Conservation (phyloP, 2,113 vertebrate genomes). For the Gobiocypris rarus region DNA sequence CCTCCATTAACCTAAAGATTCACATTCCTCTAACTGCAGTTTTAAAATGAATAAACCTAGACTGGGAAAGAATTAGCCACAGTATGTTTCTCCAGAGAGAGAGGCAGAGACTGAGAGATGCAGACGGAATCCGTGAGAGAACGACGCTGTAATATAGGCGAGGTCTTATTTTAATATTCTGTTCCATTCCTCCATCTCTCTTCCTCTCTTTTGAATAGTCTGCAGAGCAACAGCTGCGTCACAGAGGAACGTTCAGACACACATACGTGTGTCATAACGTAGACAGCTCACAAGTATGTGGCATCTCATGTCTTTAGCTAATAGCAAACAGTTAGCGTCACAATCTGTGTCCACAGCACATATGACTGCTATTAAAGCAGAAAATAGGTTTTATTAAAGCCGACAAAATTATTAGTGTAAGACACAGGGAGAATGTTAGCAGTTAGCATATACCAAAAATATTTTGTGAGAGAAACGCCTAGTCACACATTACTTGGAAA, state of each 20-base stretch:
- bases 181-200: slow-evolving; percentile 27
- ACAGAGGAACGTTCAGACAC: slow-evolving; percentile 12
- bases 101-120: neutral
- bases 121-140: neutral
- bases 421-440: neutral
- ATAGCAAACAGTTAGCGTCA: neutral
- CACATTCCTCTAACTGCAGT: neutral
- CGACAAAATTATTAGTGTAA: neutral
- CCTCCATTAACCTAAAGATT: neutral
- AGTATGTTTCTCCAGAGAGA: neutral
- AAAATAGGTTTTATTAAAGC: neutral
- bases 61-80: neutral
- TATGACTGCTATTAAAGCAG: neutral
- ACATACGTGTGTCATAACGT: slow-evolving; percentile 13
- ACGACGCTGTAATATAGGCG: slow-evolving; percentile 9
- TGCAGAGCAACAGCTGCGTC: slow-evolving; percentile 37
- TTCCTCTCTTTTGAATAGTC: slow-evolving; percentile 19
- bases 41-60: slow-evolving; percentile 6
- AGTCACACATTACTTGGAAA: slow-evolving; percentile 42
- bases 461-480: slow-evolving; percentile 17
- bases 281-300: neutral
- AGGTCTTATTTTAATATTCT: slow-evolving; percentile 40
- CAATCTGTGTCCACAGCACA: neutral
- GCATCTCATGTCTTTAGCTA: neutral
- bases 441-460: neutral